Evolutionary conservation across 1,140 invertebrate genomes (phyloP).

Genomic region (Cyphomyrmex costatus): DNA sequence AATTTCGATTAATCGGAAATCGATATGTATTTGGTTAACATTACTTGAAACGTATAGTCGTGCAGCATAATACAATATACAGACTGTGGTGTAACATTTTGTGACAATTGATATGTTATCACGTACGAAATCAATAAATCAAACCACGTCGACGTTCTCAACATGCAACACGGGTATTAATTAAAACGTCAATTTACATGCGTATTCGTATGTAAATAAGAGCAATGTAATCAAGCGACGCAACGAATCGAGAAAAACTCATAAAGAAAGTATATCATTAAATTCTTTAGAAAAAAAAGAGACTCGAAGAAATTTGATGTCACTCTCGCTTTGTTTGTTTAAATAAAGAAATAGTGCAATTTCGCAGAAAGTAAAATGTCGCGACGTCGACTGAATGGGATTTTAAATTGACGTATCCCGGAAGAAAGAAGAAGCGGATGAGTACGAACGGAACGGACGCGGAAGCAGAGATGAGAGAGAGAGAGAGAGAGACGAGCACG

Average conservation of each 20-base stretch:
- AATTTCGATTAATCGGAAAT: constrained; percentile 38
- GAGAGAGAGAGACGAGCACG: background rate
- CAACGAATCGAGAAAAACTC: constrained; percentile 15
- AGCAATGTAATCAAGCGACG: background rate
- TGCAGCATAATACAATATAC: constrained; percentile 2
- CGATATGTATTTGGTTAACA: constrained; percentile 33
- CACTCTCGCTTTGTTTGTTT: background rate
- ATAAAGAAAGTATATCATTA: background rate
- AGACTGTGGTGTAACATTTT: constrained; percentile 25
- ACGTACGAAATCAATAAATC: constrained; percentile 48
- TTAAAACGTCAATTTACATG: constrained; percentile 49
- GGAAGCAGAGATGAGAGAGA: background rate
- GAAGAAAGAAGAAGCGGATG: background rate
- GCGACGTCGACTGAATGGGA: constrained; percentile 29
- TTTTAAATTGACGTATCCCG: constrained; percentile 39
- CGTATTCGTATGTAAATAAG: constrained; percentile 33
- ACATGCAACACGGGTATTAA: constrained; percentile 33
- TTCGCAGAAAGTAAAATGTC: background rate
- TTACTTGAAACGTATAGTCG: constrained; percentile 14
- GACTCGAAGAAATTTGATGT: background rate
- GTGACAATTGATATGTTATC: constrained; percentile 44
- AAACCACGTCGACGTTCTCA: constrained; percentile 16
- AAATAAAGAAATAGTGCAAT: constrained; percentile 17
- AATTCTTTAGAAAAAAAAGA: background rate
- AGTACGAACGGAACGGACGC: background rate